Evolutionary conservation across 35 echinoderm and acorn worm genomes (phyloP).

Genomic region (Lytechinus pictus): DNA sequence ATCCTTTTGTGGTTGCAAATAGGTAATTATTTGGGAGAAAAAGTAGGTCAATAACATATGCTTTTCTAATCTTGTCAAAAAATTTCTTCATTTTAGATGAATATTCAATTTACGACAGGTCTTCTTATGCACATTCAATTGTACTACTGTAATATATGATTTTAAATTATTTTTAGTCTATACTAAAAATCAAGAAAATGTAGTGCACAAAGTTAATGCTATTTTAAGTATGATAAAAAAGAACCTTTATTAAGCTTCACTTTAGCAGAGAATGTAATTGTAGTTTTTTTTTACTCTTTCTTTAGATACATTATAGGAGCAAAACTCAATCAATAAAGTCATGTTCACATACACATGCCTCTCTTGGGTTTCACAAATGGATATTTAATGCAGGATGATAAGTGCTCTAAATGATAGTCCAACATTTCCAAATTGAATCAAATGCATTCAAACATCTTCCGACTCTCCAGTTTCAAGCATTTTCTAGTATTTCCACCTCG

Average conservation of each 20-base stretch:
- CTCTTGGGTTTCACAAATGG: background rate
- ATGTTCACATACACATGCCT: background rate
- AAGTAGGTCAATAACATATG: no score
- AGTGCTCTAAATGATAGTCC: background rate
- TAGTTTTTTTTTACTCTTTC: background rate
- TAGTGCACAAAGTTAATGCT: no score
- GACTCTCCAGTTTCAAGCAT: background rate
- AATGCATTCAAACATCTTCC: background rate
- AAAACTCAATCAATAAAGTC: background rate
- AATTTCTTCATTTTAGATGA: no score
- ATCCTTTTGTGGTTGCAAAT: no score
- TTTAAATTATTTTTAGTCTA: no score
- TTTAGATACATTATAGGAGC: background rate
- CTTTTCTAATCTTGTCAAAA: no score
- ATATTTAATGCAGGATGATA: background rate
- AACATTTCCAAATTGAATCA: background rate
- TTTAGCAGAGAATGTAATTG: background rate
- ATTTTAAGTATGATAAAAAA: background rate
- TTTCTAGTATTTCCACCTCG: conserved; percentile 1
- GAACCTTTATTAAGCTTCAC: background rate
- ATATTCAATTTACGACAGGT: no score
- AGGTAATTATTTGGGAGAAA: no score
- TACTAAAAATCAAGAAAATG: no score
- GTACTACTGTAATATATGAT: no score
- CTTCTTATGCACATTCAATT: no score